These are phyloP conservation scores for Coecobrya sp. DNA, from an alignment of 2,888 invertebrate species.

Conservation along the genomic window DNA sequence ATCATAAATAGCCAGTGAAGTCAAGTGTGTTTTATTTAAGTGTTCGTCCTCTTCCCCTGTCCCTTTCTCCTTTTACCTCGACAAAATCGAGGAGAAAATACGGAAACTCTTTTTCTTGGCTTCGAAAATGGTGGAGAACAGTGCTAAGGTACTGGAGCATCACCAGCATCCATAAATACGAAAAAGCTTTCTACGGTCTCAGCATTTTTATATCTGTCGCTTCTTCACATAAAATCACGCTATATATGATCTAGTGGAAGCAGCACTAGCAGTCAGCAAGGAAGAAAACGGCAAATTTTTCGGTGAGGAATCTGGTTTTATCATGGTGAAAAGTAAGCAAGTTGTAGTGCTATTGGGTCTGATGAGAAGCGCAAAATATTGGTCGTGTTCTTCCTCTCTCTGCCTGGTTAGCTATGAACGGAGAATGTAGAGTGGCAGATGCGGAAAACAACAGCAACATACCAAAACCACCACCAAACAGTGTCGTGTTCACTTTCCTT, in stretches of 20 bases:
- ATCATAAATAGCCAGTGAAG: conserved; percentile 24
- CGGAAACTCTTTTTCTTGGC: background rate
- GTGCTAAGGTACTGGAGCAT: background rate
- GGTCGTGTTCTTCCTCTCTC: conserved; percentile 27
- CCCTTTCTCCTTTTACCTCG: background rate
- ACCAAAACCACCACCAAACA: background rate
- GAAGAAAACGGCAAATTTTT: background rate
- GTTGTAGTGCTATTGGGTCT: background rate
- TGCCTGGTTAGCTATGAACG: conserved; percentile 8
- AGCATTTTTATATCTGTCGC: background rate
- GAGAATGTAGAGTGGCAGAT: background rate
- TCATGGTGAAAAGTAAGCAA: background rate
- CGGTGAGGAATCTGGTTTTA: background rate
- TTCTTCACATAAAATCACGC: conserved; percentile 3
- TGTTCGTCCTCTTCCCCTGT: background rate
- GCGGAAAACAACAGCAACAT: background rate
- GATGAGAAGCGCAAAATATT: conserved; percentile 58
- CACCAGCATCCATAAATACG: conserved; percentile 32
- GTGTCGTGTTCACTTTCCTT: conserved; percentile 43
- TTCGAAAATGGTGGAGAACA: background rate
- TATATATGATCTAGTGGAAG: no score
- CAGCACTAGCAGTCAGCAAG: background rate
- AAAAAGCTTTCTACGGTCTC: background rate
- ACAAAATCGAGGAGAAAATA: background rate
- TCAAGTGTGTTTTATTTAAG: conserved; percentile 31